Conservation (phyloP, 2,797 vertebrate species). For the Cuniculus paca region DNA sequence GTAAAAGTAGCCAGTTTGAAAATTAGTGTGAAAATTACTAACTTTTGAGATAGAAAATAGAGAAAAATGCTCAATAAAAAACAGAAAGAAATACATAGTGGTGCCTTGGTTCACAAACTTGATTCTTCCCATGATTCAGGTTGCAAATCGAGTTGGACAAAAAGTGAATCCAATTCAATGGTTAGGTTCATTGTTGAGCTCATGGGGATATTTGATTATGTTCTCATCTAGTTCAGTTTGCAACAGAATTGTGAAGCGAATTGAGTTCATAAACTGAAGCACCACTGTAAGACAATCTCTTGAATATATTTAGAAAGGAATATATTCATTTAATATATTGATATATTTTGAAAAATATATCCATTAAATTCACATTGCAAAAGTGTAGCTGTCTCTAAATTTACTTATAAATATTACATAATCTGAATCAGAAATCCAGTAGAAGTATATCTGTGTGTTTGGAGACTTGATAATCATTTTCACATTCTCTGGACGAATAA, state of each 20-base stretch:
- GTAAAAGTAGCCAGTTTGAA: slow-evolving; percentile 19
- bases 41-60: slow-evolving; percentile 14
- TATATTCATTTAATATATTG: not conserved
- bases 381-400: slow-evolving; percentile 14
- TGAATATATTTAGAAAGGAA: slow-evolving; percentile 49
- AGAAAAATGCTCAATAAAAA: slow-evolving; percentile 19
- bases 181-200: not conserved
- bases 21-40: slow-evolving; percentile 41
- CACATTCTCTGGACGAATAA: slow-evolving; percentile 37
- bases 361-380: not conserved
- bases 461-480: slow-evolving; percentile 55
- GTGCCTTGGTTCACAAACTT: not conserved
- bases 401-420: slow-evolving; percentile 20
- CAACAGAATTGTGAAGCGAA: not conserved
- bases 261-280: not conserved
- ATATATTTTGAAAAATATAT: not conserved
- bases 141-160: not conserved
- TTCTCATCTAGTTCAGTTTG: not conserved
- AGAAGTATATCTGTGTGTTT: not conserved
- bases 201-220: not conserved
- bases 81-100: not conserved
- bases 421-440: slow-evolving; percentile 9
- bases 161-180: not conserved
- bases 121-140: not conserved
- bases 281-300: not conserved